These are phyloP conservation scores for Calliscelio sp. DNA, from an alignment of 2,888 invertebrate genomes.

Conservation along the genomic window DNA sequence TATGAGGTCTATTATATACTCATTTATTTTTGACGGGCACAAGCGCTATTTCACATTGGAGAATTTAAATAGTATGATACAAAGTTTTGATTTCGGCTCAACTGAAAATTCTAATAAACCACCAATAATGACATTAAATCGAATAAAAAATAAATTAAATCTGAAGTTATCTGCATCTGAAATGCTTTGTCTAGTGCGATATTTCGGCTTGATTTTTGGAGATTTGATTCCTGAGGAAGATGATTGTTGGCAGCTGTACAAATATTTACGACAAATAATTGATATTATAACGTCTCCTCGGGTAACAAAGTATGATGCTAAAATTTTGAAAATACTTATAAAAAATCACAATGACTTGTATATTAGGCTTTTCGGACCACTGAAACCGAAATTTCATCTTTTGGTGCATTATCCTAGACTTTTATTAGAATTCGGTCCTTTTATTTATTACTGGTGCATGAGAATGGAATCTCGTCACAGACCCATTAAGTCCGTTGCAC, in stretches of 20 bases:
- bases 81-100: too few relatives aligned
- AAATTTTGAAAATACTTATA: neutral
- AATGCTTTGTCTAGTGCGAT: constrained; percentile 6
- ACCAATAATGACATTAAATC: too few relatives aligned
- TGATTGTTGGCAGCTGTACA: neutral
- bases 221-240: neutral
- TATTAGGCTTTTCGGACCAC: neutral
- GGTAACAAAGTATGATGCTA: neutral
- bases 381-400: constrained; percentile 20
- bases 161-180: constrained; percentile 3
- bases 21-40: too few relatives aligned
- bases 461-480: constrained; percentile 56
- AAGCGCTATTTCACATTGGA: too few relatives aligned
- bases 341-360: neutral
- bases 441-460: constrained; percentile 49
- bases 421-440: constrained; percentile 7
- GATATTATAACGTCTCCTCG: constrained; percentile 7
- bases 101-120: too few relatives aligned
- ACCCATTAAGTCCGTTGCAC: constrained; percentile 44
- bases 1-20: too few relatives aligned
- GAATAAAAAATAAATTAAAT: constrained; percentile 2
- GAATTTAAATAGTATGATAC: too few relatives aligned
- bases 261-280: neutral
- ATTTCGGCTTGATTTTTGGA: neutral
- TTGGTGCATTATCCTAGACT: constrained; percentile 2